Evolutionary conservation across 2,797 vertebrate species (phyloP).

Genomic region (Esox lucius): DNA sequence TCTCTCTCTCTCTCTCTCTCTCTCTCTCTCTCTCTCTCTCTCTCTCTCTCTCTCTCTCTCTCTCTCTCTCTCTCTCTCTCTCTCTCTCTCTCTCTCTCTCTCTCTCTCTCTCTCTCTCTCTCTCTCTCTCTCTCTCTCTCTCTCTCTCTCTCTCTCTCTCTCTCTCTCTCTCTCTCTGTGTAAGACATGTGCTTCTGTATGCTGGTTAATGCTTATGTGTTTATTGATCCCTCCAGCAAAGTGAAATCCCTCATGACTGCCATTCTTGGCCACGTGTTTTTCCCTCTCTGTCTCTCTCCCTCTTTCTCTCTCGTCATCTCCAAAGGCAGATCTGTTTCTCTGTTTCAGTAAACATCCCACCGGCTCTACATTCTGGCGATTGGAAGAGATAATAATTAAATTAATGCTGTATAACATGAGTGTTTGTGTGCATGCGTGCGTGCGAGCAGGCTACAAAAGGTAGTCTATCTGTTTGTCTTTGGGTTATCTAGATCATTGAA

Average conservation of each 20-base stretch:
- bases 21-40: too few species aligned
- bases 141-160: too few species aligned
- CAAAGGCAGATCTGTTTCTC: constrained; percentile 4
- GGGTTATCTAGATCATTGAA: neutral
- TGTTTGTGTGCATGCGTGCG: neutral
- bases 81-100: neutral
- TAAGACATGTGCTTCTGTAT: neutral
- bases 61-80: neutral
- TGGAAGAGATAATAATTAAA: too few species aligned
- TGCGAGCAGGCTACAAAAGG: too few species aligned
- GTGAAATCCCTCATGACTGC: constrained; percentile 9
- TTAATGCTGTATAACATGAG: neutral
- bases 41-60: neutral
- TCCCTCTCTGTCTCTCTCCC: neutral
- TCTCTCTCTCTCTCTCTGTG: neutral
- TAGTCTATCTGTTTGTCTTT: neutral
- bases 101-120: neutral
- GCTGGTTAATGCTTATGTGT: neutral
- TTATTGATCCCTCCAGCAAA: constrained; percentile 14
- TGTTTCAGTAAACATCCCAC: constrained; percentile 9
- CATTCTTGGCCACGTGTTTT: neutral
- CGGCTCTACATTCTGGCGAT: too few species aligned
- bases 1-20: neutral
- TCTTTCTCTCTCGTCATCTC: neutral
- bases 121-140: neutral